Conservation (phyloP, 2,113 vertebrate genomes). For the Laterallus jamaicensis region DNA sequence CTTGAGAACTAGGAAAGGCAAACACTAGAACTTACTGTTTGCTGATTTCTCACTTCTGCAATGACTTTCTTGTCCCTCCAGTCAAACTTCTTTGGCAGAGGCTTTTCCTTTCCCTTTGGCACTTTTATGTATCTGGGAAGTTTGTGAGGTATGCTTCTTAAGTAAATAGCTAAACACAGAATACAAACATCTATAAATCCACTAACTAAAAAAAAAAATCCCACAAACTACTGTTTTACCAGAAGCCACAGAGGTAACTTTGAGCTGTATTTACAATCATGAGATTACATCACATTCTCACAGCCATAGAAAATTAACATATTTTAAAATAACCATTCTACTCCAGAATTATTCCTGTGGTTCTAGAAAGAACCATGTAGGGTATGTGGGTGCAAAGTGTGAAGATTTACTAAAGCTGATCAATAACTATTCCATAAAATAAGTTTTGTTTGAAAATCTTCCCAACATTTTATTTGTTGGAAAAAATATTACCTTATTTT, state of each 20-base stretch:
- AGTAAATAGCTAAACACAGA: conserved; percentile 81
- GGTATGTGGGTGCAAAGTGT: neutral
- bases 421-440: neutral
- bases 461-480: neutral
- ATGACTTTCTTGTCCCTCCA: conserved; percentile 88
- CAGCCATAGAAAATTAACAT: neutral
- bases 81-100: conserved; percentile 86
- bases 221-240: neutral
- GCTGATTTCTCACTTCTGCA: conserved; percentile 86
- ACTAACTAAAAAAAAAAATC: neutral
- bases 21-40: conserved; percentile 74
- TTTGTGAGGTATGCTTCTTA: conserved; percentile 74
- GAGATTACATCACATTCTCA: neutral
- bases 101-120: neutral
- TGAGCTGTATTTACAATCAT: neutral
- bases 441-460: neutral
- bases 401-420: neutral
- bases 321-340: neutral
- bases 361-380: neutral
- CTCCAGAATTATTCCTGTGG: neutral
- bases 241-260: neutral
- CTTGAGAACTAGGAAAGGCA: neutral
- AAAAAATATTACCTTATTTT: neutral
- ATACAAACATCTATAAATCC: conserved; percentile 1
- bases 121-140: conserved; percentile 70